Conservation (phyloP, 2,797 vertebrate genomes). For the Percopsis omiscomaycus region DNA sequence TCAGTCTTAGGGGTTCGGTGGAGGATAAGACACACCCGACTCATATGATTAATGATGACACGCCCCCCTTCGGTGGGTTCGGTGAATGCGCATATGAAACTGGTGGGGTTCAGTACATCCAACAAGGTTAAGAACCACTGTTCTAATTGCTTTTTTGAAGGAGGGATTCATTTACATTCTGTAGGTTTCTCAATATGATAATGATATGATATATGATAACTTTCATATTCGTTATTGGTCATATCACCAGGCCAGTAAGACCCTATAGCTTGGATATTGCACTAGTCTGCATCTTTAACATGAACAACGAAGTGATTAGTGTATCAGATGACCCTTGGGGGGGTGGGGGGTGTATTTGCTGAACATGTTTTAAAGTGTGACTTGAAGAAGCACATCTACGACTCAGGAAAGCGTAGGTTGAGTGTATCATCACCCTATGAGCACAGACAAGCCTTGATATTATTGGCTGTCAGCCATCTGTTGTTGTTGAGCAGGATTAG, state of each 20-base stretch:
- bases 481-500: constrained; percentile 65
- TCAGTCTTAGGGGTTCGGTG: too few species aligned
- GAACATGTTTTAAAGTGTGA: background rate
- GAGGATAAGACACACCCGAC: too few species aligned
- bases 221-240: too few species aligned
- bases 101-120: too few species aligned
- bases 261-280: background rate
- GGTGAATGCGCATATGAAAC: too few species aligned
- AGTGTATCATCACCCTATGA: background rate
- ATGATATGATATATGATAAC: too few species aligned
- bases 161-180: background rate
- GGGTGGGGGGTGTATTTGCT: constrained; percentile 1
- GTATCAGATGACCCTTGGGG: background rate
- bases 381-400: constrained; percentile 4
- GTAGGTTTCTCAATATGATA: too few species aligned
- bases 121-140: too few species aligned
- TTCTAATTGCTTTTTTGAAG: background rate
- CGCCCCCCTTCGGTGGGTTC: too few species aligned
- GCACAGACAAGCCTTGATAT: constrained; percentile 38
- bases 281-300: background rate
- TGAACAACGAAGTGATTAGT: background rate
- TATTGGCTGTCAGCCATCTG: constrained; percentile 64
- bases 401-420: constrained; percentile 37
- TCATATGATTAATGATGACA: too few species aligned
- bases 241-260: too few species aligned